Conservation (phyloP, 2,888 invertebrate genomes). For the Leptinotarsa haldemani region DNA sequence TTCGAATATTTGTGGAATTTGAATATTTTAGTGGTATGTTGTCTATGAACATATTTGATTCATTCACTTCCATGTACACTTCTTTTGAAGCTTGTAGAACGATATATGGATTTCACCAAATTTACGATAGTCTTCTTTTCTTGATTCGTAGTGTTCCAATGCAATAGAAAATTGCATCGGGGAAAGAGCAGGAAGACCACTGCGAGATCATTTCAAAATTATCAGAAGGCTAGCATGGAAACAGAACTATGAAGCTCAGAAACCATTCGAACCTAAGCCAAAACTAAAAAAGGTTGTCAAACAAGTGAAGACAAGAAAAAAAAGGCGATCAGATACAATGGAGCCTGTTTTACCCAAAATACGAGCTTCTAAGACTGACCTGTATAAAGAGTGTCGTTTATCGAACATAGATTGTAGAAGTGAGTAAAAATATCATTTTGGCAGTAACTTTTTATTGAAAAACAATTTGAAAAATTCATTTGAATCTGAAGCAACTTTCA, state of each 20-base stretch:
- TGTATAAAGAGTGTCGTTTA: background rate
- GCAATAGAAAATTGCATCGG: conserved; percentile 64
- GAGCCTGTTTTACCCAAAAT: conserved; percentile 48
- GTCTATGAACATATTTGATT: no score
- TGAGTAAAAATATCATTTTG: background rate
- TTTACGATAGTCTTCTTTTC: background rate
- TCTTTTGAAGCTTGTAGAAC: background rate
- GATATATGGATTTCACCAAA: background rate
- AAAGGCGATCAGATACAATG: background rate
- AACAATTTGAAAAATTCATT: no score
- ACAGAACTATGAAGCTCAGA: conserved; percentile 55
- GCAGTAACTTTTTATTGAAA: background rate
- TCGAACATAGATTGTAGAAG: conserved; percentile 10
- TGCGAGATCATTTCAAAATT: conserved; percentile 63
- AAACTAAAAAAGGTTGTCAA: conserved; percentile 49
- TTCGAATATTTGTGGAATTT: no score
- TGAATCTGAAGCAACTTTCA: no score
- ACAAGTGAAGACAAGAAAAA: background rate
- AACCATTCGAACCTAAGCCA: conserved; percentile 55
- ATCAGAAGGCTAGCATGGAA: conserved; percentile 63
- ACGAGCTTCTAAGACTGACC: conserved; percentile 36
- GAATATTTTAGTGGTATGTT: no score
- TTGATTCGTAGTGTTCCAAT: conserved; percentile 59
- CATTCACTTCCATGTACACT: no score
- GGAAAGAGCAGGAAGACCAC: conserved; percentile 60